Evolutionary conservation across 2,113 vertebrate genomes (phyloP).

Genomic region (Varanus komodoensis): DNA sequence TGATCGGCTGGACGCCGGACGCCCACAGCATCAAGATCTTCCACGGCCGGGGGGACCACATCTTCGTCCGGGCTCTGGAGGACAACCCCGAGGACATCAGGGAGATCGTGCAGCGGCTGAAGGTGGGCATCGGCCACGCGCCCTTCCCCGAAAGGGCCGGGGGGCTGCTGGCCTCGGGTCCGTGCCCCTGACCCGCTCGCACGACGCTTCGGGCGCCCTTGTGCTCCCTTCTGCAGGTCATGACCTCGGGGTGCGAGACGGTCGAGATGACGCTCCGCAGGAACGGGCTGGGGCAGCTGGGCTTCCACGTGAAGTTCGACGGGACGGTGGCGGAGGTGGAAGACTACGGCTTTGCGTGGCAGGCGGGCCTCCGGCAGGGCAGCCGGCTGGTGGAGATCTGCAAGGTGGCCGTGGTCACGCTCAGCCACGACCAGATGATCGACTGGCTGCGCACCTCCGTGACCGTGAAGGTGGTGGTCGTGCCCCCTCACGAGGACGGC

Average conservation of each 20-base stretch:
- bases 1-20: slow-evolving; percentile 94
- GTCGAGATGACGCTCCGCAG: slow-evolving; percentile 93
- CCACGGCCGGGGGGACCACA: slow-evolving; percentile 90
- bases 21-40: slow-evolving; percentile 85
- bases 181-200: no score
- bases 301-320: slow-evolving; percentile 94
- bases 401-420: slow-evolving; percentile 92
- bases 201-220: no score
- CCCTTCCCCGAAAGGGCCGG: not conserved
- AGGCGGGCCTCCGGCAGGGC: slow-evolving; percentile 91
- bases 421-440: slow-evolving; percentile 95
- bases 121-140: slow-evolving; percentile 78
- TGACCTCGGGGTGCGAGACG: slow-evolving; percentile 90
- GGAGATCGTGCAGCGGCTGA: slow-evolving; percentile 91
- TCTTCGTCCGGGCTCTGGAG: slow-evolving; percentile 82
- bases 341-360: slow-evolving; percentile 96
- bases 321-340: slow-evolving; percentile 95
- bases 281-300: slow-evolving; percentile 93
- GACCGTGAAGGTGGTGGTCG: slow-evolving; percentile 93
- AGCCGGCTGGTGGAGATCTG: slow-evolving; percentile 95
- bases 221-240: slow-evolving; percentile 70
- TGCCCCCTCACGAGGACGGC: slow-evolving; percentile 90
- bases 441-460: slow-evolving; percentile 93
- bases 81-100: slow-evolving; percentile 84
- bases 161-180: no score